These are phyloP conservation scores for Coturnix japonica DNA, from an alignment of 2,113 vertebrate species.

Conservation along the genomic window DNA sequence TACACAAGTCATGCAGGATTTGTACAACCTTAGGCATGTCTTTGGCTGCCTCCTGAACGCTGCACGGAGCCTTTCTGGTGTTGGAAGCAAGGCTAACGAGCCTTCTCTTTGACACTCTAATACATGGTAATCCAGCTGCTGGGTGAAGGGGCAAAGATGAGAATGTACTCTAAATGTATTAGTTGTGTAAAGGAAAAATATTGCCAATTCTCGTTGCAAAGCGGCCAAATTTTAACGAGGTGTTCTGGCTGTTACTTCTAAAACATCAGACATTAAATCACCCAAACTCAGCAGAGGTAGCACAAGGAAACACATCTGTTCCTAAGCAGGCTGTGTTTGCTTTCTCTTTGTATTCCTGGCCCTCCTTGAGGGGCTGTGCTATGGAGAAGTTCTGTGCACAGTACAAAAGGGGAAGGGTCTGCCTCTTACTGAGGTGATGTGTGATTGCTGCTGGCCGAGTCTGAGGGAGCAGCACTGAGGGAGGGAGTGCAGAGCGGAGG, in stretches of 20 bases:
- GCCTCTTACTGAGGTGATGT: not conserved
- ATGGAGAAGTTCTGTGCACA: not conserved
- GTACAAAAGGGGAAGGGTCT: not conserved
- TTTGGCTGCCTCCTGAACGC: not conserved
- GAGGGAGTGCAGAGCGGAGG: rapidly evolving
- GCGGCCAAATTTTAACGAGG: not conserved
- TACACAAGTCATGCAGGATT: not conserved
- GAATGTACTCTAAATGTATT: not conserved
- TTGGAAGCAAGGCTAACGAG: not conserved
- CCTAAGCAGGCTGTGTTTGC: not conserved
- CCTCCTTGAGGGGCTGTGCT: not conserved
- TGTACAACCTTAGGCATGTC: not conserved
- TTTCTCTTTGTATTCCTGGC: not conserved
- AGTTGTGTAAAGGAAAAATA: not conserved
- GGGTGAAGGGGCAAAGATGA: not conserved
- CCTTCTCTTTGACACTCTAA: not conserved
- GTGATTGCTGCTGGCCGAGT: not conserved
- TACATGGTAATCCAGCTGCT: not conserved
- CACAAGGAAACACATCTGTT: not conserved
- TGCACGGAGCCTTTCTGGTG: not conserved
- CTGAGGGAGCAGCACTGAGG: not conserved
- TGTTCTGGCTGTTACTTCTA: not conserved
- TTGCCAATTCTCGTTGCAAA: not conserved
- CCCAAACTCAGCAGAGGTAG: not conserved
- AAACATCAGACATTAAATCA: not conserved